Percentiles rank a stretch among this genome's conserved stretches.
These are phyloP conservation scores for Cyphomyrus discorhynchus DNA, from an alignment of 2,113 vertebrate genomes.

Conservation along the genomic window DNA sequence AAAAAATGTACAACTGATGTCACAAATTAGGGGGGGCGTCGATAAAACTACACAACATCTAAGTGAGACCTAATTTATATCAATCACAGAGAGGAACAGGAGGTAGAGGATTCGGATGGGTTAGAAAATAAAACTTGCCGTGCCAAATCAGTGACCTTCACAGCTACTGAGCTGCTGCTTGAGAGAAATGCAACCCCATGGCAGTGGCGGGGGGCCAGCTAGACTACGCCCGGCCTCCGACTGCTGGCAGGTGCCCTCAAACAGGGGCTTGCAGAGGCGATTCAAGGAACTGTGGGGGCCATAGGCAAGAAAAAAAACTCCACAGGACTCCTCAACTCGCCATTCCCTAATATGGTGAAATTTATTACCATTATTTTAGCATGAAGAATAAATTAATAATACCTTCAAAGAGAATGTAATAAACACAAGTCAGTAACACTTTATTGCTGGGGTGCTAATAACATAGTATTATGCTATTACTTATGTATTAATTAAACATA, in stretches of 20 bases:
- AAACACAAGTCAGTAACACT: not conserved
- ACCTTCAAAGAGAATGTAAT: not conserved
- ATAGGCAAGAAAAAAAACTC: not conserved
- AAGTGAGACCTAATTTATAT: not conserved
- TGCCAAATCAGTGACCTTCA: not conserved
- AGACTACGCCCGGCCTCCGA: not conserved
- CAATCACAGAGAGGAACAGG: not conserved
- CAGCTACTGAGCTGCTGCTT: not conserved
- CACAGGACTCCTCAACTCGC: not conserved
- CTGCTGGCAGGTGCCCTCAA: not conserved
- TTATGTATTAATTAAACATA: too few species aligned
- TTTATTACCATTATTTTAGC: not conserved
- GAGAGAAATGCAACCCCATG: not conserved
- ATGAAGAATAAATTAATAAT: not conserved
- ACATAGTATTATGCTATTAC: too few species aligned
- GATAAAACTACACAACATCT: not conserved
- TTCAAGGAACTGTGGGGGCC: not conserved
- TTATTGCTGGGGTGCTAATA: too few species aligned
- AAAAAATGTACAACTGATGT: not conserved
- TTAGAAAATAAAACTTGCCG: not conserved
- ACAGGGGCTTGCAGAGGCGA: not conserved
- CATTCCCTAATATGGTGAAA: not conserved
- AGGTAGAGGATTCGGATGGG: not conserved
- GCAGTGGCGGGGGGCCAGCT: not conserved
- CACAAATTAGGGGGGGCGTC: not conserved